Evolutionary conservation across 2,113 vertebrate species (phyloP).

Genomic region (Chinchilla lanigera): DNA sequence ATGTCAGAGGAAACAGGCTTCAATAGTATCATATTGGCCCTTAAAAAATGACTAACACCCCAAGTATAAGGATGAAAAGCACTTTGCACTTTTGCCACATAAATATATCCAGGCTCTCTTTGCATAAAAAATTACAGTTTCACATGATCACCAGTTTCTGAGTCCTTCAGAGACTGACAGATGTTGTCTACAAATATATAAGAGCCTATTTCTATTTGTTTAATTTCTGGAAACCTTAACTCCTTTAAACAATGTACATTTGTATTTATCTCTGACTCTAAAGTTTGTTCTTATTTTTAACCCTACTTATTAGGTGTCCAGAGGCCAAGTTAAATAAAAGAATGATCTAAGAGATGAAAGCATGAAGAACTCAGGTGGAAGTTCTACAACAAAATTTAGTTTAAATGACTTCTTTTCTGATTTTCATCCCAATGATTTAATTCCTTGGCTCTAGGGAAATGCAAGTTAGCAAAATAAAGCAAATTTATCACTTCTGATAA

Average conservation of each 20-base stretch:
- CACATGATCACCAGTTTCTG: neutral
- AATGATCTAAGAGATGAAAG: neutral
- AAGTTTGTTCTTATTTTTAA: neutral
- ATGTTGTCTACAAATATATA: neutral
- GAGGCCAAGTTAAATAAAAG: neutral
- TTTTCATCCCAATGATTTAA: constrained; percentile 78
- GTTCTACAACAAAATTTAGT: constrained; percentile 69
- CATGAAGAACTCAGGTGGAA: neutral
- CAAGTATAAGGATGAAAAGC: neutral
- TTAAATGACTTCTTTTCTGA: constrained; percentile 75
- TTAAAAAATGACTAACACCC: neutral
- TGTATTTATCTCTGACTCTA: neutral
- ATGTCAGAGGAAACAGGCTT: neutral
- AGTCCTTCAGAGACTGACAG: neutral
- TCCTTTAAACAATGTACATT: neutral
- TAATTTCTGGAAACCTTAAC: neutral
- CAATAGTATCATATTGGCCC: neutral
- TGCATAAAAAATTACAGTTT: neutral
- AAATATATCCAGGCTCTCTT: neutral
- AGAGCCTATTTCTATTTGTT: neutral
- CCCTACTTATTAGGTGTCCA: neutral
- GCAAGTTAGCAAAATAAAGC: constrained; percentile 76
- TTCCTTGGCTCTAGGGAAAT: constrained; percentile 79
- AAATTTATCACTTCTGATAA: constrained; percentile 84
- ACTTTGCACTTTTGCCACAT: neutral